Evolutionary conservation across 2,888 invertebrate species (phyloP), one percentile per base, ranked within the genome.

Genomic region (Hyposoter dolosus): DNA sequence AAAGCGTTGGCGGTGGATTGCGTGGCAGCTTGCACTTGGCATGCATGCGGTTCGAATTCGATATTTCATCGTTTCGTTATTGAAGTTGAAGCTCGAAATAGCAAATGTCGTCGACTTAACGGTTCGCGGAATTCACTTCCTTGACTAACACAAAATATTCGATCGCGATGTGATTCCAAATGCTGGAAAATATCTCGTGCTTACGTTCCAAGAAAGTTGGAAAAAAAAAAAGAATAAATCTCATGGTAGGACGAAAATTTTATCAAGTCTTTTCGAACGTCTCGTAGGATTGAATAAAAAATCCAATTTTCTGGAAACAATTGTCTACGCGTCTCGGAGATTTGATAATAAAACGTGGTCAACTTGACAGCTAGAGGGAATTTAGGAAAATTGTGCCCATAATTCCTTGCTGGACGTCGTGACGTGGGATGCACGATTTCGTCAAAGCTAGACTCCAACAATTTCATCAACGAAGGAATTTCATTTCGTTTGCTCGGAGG

Each of bases 81-180:
- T 28, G 15, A 60, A 12, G 60, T 28, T 60, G 28, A 28, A 60
- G 12, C 60, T 60, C 60, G 60, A 60, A 60, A 60, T 60, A 60
- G 60, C 60, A 15, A 53, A 60, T 60, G 28, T 60, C 12, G 15
- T 23, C 28, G 60, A 15, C 60, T 28, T 15, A 28, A 5, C 60
- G 15, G 28, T 60, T 60, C 60, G 12, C 15, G 28, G 4, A 60
- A 60, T 60, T 60, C 15, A 6, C 60, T 60, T 60, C 28, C 28
- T 15, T 15, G 28, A 15, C 60, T 60, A 28, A 28, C 1, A 28
- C 28, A 28, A 23, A 28, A 10, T 60, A 56, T 56, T 56, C 3
- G 15, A 60, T 60, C 4, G 60, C 15, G 28, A 6, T 3, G 28
- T 28, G 0, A 15, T 60, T 60, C 6, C 15, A 28, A 28, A 60